Base-by-base conservation (phyloP, 2,113 vertebrate genomes). In the Alligator sinensis region DNA sequence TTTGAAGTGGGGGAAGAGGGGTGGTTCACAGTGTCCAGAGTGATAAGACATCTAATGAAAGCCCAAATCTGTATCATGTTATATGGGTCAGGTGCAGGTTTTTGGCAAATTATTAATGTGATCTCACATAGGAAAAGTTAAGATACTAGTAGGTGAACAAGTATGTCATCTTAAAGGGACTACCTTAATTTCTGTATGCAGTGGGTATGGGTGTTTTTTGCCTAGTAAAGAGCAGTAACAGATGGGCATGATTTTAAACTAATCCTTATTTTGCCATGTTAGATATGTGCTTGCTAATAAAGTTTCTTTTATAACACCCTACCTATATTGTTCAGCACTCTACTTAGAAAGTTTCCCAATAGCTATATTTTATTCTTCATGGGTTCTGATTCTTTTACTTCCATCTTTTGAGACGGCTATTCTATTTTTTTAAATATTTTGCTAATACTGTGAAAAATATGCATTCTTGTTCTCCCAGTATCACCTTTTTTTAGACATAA, bases 241-340 rank as follows among this genome's bases (percentile, higher is more conserved):
- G 88, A 91, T 86, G 77, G 85, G 60, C 68, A 95, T 87, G 91
- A 63, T 84, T 34, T 94, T 90, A 80, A 86, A 55, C 58, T 68
- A 34, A 13, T 87, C 77, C 4, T 88, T 91, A 77, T 91, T 92
- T n/a, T 58, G 72, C 30, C 77, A 58, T 66, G 87, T n/a, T 64
- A 86, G 19, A 14, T 89, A 79, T 4, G 58, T 15, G 60, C 5
- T 77, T 64, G 34, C 81, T 70, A 89, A 76, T 70, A 89, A 89
- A 85, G 85, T 86, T 11, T 34, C 11, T 89, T 94, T 87, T 89
- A 38, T 4, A 15, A 6, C 30, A 19, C 80, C 70, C 77, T 75
- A 14, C 34, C 11, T 72, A 22, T 38, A 11, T 72, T 34, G 30
- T 72, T 72, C 30, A 72, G 21, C 38, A 18, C 21, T 12, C 34